Evolutionary conservation across 2,888 invertebrate species (phyloP).

Genomic region (Oligia fasciuncula): DNA sequence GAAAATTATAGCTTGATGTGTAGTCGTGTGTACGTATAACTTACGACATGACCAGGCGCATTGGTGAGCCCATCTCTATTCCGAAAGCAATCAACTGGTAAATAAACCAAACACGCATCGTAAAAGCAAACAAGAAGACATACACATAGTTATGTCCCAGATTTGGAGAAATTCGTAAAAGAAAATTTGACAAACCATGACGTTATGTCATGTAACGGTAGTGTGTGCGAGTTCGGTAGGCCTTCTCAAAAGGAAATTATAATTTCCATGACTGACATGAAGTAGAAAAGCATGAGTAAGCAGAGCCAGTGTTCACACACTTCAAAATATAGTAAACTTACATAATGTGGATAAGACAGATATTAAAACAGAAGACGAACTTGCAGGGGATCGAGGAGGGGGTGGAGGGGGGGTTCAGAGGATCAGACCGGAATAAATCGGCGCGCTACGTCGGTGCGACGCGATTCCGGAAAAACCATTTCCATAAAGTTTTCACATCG

Average conservation of each 20-base stretch:
- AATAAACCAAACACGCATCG: neutral
- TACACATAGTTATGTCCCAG: neutral
- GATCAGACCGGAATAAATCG: too few species aligned
- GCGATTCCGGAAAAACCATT: neutral
- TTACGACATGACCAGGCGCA: neutral
- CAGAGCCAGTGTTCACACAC: neutral
- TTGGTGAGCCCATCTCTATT: neutral
- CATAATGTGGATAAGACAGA: too few species aligned
- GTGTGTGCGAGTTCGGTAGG: neutral
- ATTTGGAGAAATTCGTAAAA: constrained; percentile 38
- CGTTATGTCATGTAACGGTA: constrained; percentile 9
- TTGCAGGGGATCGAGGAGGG: too few species aligned
- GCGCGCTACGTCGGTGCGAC: neutral
- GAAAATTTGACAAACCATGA: constrained; percentile 16
- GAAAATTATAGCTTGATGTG: too few species aligned
- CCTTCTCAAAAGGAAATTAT: constrained; percentile 18
- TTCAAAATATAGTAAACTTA: neutral
- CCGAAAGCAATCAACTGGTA: neutral
- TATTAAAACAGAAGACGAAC: too few species aligned
- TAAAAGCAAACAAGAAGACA: neutral
- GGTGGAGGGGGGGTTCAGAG: too few species aligned
- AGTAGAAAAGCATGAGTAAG: neutral
- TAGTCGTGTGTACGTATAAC: neutral
- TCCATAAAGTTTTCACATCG: neutral
- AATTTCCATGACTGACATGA: constrained; percentile 2